Percentiles rank a stretch among this genome's conserved stretches.
Evolutionary conservation across 2,888 invertebrate species (phyloP).

Genomic region (Drosophila demipolita): DNA sequence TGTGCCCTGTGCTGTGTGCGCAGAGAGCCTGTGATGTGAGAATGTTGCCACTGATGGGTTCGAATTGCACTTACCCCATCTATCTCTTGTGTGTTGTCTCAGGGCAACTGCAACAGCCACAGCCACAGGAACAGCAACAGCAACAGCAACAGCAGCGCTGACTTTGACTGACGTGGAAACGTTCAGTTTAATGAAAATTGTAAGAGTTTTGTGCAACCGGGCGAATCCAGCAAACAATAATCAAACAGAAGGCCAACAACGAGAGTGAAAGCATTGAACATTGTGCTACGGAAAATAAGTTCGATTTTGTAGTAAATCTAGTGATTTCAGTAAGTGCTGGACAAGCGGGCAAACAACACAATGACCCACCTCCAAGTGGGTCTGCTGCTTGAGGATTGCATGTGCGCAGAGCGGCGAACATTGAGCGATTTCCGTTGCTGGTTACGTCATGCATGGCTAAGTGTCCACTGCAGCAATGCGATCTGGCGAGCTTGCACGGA

Average conservation of each 20-base stretch:
- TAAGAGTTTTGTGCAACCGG: slow-evolving; percentile 9
- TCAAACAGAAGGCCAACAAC: background rate
- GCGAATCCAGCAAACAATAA: slow-evolving; percentile 7
- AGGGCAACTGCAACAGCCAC: background rate
- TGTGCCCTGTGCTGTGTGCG: slow-evolving; percentile 8
- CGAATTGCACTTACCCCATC: slow-evolving; percentile 10
- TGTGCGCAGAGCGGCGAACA: slow-evolving; percentile 51
- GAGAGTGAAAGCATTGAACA: background rate
- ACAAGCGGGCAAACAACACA: background rate
- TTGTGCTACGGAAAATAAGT: background rate
- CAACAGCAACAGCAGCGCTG: background rate
- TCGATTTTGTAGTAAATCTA: background rate
- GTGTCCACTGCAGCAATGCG: slow-evolving; percentile 22
- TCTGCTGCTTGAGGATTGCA: slow-evolving; percentile 51
- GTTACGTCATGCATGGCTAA: slow-evolving; percentile 72
- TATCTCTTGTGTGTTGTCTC: slow-evolving; percentile 8
- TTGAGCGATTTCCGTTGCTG: slow-evolving; percentile 69
- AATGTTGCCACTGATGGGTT: slow-evolving; percentile 18
- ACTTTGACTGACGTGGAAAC: slow-evolving; percentile 22
- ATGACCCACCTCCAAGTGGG: slow-evolving; percentile 12
- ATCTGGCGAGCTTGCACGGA: slow-evolving; percentile 23
- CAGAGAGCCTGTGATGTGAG: background rate
- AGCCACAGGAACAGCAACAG: background rate
- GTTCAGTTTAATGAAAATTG: slow-evolving; percentile 6
- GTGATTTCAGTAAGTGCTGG: background rate